Conservation (phyloP, 2,888 invertebrate species). For the Polymixis flavicincta region DNA sequence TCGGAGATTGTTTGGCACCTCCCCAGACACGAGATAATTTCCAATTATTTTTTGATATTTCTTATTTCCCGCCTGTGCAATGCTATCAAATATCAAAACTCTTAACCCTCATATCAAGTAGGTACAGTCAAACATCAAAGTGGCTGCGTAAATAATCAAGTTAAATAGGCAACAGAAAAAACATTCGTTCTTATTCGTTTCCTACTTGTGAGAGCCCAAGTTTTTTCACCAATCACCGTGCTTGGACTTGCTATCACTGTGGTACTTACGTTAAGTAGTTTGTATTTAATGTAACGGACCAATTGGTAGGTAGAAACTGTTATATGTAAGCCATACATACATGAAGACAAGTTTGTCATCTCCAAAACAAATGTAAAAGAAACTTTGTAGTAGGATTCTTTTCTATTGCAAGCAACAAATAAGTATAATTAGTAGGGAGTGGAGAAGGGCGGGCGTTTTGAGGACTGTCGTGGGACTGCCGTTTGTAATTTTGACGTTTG, state of each 20-base stretch:
- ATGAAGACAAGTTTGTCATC: too few species aligned
- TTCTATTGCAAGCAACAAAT: too few species aligned
- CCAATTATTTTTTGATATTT: too few species aligned
- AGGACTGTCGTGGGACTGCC: too few species aligned
- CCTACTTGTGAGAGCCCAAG: conserved; percentile 61
- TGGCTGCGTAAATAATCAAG: conserved; percentile 78
- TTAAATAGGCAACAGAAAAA: conserved; percentile 75
- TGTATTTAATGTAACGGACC: conserved; percentile 30
- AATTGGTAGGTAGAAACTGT: neutral
- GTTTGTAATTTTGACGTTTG: too few species aligned
- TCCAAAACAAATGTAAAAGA: too few species aligned
- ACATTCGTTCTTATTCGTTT: conserved; percentile 64
- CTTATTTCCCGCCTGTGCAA: too few species aligned
- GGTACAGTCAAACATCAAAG: conserved; percentile 62
- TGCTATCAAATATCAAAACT: conserved; percentile 59
- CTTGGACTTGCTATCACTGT: conserved; percentile 43
- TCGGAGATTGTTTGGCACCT: too few species aligned
- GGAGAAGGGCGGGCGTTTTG: too few species aligned
- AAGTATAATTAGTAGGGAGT: too few species aligned
- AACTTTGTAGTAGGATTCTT: too few species aligned
- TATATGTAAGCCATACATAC: neutral
- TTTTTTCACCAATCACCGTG: conserved; percentile 62
- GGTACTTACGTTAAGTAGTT: conserved; percentile 43
- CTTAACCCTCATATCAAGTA: neutral
- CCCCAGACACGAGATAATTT: too few species aligned